phyloP scores from a whole-genome alignment of 2,888 invertebrate genomes.

The Sinohyriopsis cumingii region DNA sequence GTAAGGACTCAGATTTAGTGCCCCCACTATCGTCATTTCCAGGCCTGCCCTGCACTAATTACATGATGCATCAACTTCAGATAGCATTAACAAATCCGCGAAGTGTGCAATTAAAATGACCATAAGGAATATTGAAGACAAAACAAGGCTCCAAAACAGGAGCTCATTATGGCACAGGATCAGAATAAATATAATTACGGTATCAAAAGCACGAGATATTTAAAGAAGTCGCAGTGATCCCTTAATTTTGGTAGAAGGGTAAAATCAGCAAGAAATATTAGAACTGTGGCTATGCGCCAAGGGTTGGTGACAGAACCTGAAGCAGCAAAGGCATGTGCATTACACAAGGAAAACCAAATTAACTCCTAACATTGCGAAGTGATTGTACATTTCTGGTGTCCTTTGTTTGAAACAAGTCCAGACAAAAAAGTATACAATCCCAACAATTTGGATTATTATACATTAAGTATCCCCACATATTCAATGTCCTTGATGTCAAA shows the following conservation, averaged over 20 bases:
- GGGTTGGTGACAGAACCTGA: conserved; percentile 8
- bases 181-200: neutral
- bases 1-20: no score
- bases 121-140: no score
- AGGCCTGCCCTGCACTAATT: no score
- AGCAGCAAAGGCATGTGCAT: conserved; percentile 4
- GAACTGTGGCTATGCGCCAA: conserved; percentile 12
- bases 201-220: conserved; percentile 1
- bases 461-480: conserved; percentile 12
- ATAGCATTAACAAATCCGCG: no score
- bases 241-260: neutral
- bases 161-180: no score
- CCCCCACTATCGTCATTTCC: no score
- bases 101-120: no score
- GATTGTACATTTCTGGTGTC: conserved; percentile 2
- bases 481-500: no score
- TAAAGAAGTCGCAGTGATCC: neutral
- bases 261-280: conserved; percentile 3
- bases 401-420: conserved; percentile 14
- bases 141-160: no score
- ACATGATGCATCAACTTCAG: no score
- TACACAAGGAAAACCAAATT: conserved; percentile 2
- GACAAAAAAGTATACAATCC: conserved; percentile 25
- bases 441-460: conserved; percentile 8
- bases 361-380: conserved; percentile 15